Base-by-base conservation (phyloP, 2,888 invertebrate species). In the Eristalis intricaria region DNA sequence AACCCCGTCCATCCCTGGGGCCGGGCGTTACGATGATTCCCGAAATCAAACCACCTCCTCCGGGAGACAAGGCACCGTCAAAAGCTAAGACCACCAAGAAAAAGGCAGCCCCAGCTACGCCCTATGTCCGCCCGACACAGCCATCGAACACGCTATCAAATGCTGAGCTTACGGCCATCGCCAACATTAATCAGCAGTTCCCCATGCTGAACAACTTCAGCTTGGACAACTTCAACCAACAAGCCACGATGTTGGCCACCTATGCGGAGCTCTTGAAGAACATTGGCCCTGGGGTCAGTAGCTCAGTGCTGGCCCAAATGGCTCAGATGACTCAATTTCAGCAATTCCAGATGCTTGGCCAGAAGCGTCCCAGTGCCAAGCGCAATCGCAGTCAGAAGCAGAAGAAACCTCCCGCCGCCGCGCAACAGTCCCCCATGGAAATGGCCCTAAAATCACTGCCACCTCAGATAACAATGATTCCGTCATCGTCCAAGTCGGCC, bases 211-310 rank as follows among this genome's bases (percentile, higher is more conserved):
- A 65, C 15, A 85, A 88, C 70, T 89, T 89, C 56, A 90, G 89
- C 74, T 70, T 89, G 63, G 88, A 89, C 8, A 89, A 88, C 50
- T 89, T 89, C 58, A 89, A 89, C 61, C 89, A 89, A 19, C 90
- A 90, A 63, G 89, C 88, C 3, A 78, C 84, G 23, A 76, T 90
- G 61, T 64, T 90, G 3, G 88, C 89, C 35, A 80, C 89, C 32
- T 90, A 90, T 70, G 90, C 90, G 7, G 90, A 90, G 10, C 64
- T 90, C 11, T 13, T 90, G 0, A 89, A 89, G 43, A 78, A 19
- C 56, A 88, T 89, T 76, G 88, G 88, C 8, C 56, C 84, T 0
- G 74, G 80, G 0, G 26, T 70, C 5, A 79, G 76, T 65, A 78
- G 69, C 26, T 65, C 89, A 15, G 69, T 89, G 35, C 75, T 89